Conservation (phyloP, 2,888 invertebrate genomes). For the Drosophila putrida region DNA sequence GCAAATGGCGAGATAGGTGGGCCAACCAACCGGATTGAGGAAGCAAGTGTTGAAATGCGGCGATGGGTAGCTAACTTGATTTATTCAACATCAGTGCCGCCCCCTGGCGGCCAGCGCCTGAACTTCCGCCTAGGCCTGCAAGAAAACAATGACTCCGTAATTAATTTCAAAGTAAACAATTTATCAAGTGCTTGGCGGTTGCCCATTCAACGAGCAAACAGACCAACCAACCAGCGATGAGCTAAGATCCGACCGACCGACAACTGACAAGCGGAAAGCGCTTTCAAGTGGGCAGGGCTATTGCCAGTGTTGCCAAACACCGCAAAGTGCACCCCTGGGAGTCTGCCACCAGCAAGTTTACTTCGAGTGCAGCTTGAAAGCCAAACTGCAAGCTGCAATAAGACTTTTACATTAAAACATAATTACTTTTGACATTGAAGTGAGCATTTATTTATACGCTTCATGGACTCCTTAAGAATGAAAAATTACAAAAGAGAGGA, state of each 20-base stretch:
- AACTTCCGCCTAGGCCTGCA: constrained; percentile 54
- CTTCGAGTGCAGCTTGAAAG: constrained; percentile 28
- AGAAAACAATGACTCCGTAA: constrained; percentile 77
- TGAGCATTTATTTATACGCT: background rate
- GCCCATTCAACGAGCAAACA: constrained; percentile 13
- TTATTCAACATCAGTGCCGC: constrained; percentile 68
- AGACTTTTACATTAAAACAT: background rate
- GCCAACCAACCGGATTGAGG: constrained; percentile 53
- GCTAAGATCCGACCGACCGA: constrained; percentile 49
- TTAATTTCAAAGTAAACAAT: constrained; percentile 81
- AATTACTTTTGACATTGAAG: constrained; percentile 6
- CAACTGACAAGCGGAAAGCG: constrained; percentile 38
- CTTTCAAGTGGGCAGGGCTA: constrained; percentile 51
- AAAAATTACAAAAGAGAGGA: too few relatives aligned
- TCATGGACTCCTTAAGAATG: too few relatives aligned
- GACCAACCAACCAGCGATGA: constrained; percentile 41
- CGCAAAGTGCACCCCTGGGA: constrained; percentile 46
- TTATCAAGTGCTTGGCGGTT: constrained; percentile 69
- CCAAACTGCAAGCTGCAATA: constrained; percentile 14
- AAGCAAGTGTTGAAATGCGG: constrained; percentile 70
- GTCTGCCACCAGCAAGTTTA: constrained; percentile 10
- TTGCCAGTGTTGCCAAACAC: constrained; percentile 51
- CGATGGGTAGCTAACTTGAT: constrained; percentile 76
- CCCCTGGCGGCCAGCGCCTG: constrained; percentile 47
- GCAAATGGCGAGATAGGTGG: constrained; percentile 62